Evolutionary conservation across 1,140 invertebrate species (phyloP), one percentile per base, ranked within the genome.

Genomic region (Camponotus floridanus): DNA sequence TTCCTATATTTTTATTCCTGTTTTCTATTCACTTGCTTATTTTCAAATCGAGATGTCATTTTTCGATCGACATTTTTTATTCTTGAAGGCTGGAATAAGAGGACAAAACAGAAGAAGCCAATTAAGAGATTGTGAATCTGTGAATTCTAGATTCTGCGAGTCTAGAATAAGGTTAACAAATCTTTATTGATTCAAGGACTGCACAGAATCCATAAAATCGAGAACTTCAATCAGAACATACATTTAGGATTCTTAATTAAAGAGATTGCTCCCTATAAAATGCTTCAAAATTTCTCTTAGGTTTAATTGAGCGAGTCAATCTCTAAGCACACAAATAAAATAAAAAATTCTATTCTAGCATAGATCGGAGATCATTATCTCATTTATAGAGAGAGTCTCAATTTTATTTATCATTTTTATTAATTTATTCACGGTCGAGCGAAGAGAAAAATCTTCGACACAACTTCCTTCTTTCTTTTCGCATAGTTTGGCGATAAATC

Each of bases 401-500:
- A 61, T 61, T 31, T 70, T 81, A 57, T 18, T 57, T 31, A 59
- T 59, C 11, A 48, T 48, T 51, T 51, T 61, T 74, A 62, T 83
- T 36, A 74, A 48, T 59, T 83, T 73, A 26, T 83, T 45, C 68
- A 62, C 42, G 39, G 21, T 61, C 26, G 57, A 74, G n/a, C n/a
- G 68, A 13, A 45, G 26, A 33, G 39, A 61, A 83, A 73, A 83
- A 74, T 83, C 51, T 42, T 73, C 33, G 51, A 51, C 51, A 45
- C 67, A 33, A 81, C 8, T 80, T 79, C 76, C 76, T 67, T n/a
- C 65, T 81, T 36, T 15, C 55, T 55, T 73, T 74, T 11, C 51
- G 11, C 55, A n/a, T n/a, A n/a, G 51, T 61, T 61, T 45, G 42
- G 9, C 78, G 45, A 21, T 15, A 39, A 26, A 42, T 26, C 36